Evolutionary conservation across 64 coral and sea anemone species (phyloP).

Genomic region (Pocillopora verrucosa): DNA sequence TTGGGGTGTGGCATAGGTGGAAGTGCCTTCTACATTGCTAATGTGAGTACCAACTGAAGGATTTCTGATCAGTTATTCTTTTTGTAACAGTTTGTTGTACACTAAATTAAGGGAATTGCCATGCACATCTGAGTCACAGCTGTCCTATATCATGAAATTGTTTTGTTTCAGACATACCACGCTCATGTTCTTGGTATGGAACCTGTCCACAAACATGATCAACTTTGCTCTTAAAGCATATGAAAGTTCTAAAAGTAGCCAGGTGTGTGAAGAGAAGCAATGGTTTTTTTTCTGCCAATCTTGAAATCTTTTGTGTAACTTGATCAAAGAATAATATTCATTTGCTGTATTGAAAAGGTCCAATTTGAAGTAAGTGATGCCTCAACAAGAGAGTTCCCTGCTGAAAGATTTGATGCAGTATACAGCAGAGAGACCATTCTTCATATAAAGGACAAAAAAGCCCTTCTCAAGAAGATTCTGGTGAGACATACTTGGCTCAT

Average conservation of each 20-base stretch:
- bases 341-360: constrained; percentile 28
- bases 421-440: constrained; percentile 94
- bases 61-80: no score
- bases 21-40: constrained; percentile 87
- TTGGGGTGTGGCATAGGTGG: constrained; percentile 96
- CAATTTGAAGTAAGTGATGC: constrained; percentile 83
- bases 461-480: constrained; percentile 85
- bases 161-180: constrained; percentile 73
- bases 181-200: constrained; percentile 88
- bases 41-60: constrained; percentile 43
- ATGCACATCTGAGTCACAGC: no score
- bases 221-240: constrained; percentile 66
- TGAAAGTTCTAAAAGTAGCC: constrained; percentile 13
- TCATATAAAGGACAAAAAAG: constrained; percentile 89
- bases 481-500: constrained; percentile 25
- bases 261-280: background rate
- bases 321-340: no score
- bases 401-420: constrained; percentile 86
- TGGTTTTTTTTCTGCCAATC: background rate
- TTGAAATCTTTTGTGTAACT: no score
- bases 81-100: no score
- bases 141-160: no score
- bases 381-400: constrained; percentile 58
- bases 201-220: constrained; percentile 95
- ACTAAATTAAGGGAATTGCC: no score